phyloP scores from a whole-genome alignment of 53 echinoderm and acorn worm species.

The Echinarachnius parma region DNA sequence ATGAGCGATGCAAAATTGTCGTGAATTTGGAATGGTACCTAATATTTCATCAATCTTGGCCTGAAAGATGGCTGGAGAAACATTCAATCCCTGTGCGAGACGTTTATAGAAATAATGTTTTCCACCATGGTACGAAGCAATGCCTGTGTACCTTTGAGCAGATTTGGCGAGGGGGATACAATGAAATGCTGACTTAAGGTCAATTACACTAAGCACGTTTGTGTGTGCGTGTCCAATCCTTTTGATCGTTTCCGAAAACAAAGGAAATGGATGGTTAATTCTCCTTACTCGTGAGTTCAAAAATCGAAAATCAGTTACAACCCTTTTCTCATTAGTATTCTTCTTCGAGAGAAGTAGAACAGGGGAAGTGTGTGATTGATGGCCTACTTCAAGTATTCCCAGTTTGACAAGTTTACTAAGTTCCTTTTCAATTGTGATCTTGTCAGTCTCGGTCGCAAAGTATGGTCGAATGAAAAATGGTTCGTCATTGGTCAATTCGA shows the following conservation, averaged over 20 bases:
- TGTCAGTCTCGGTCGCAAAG: constrained; percentile 37
- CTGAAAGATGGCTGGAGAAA: constrained; percentile 48
- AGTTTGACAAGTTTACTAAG: constrained; percentile 51
- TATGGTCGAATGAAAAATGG: constrained; percentile 54
- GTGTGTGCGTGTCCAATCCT: constrained; percentile 43
- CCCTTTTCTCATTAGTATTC: constrained; percentile 44
- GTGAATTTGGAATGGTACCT: constrained; percentile 29
- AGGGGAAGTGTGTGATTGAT: constrained; percentile 57
- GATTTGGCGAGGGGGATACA: constrained; percentile 37
- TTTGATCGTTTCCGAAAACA: constrained; percentile 36
- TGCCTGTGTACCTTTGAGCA: constrained; percentile 51
- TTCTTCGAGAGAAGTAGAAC: constrained; percentile 50
- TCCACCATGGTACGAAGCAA: constrained; percentile 58
- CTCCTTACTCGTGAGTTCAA: constrained; percentile 41
- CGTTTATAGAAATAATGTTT: constrained; percentile 57
- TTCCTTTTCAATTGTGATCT: constrained; percentile 29
- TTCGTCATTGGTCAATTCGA: constrained; percentile 41
- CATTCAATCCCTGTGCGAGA: constrained; percentile 43
- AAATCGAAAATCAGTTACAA: constrained; percentile 58
- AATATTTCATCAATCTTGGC: constrained; percentile 46
- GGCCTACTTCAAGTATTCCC: constrained; percentile 43
- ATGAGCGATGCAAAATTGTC: constrained; percentile 44
- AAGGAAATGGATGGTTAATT: constrained; percentile 47
- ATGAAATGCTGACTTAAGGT: constrained; percentile 44
- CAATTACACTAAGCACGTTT: constrained; percentile 50